phyloP scores from a whole-genome alignment of 2,888 invertebrate genomes.

The Euplagia quadripunctaria region DNA sequence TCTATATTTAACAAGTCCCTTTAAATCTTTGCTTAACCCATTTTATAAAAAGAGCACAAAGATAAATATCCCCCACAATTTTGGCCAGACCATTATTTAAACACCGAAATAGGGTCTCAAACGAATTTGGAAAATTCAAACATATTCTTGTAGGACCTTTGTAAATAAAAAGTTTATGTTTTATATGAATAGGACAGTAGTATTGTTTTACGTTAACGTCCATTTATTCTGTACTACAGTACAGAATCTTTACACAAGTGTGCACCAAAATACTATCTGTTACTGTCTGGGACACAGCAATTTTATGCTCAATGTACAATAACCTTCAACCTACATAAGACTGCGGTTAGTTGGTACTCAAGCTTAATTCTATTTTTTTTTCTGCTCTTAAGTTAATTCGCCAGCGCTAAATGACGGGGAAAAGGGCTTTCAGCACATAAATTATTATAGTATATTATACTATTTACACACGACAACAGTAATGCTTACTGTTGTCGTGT shows the following conservation, averaged over 20 bases:
- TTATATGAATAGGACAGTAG: conserved; percentile 21
- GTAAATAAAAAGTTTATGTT: conserved; percentile 37
- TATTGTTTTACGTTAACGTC: conserved; percentile 21
- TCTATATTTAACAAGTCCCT: conserved; percentile 37
- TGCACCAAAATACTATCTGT: neutral
- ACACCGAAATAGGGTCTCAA: conserved; percentile 37
- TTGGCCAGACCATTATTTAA: conserved; percentile 42
- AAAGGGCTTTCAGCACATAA: too few relatives aligned
- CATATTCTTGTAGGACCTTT: conserved; percentile 33
- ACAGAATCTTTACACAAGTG: neutral
- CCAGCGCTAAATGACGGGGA: too few relatives aligned
- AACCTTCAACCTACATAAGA: too few relatives aligned
- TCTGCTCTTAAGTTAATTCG: too few relatives aligned
- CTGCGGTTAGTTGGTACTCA: too few relatives aligned
- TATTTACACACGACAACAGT: too few relatives aligned
- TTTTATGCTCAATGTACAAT: too few relatives aligned
- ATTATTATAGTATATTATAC: too few relatives aligned
- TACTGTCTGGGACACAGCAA: too few relatives aligned
- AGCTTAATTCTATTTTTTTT: too few relatives aligned
- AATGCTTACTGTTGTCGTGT: too few relatives aligned
- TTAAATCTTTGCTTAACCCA: conserved; percentile 18
- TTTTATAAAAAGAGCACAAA: conserved; percentile 41
- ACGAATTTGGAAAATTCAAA: conserved; percentile 46
- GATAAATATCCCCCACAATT: conserved; percentile 42
- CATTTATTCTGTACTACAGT: neutral